Base-by-base conservation (phyloP, 64 coral and sea anemone genomes). In the Stylophora pistillata region DNA sequence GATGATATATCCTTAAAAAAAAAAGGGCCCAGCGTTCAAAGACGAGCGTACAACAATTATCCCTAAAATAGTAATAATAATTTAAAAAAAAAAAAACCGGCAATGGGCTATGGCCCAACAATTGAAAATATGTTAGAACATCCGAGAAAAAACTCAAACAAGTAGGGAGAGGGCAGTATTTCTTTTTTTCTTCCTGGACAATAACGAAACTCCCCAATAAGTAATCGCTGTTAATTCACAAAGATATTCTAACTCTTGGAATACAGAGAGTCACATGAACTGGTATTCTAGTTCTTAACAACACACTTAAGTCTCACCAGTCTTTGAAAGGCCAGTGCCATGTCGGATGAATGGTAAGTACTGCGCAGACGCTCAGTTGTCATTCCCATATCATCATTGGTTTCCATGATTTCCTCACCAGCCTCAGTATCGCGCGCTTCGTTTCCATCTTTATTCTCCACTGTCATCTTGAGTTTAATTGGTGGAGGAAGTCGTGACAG, bases 311-410 rank as follows among this genome's bases (percentile, higher is more conserved):
- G 52, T 31, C 28, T 15, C 75, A 93, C 91, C 91, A 88, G 76
- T 29, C 26, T 86, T 27, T 88, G 66, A 74, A 74, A 73, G 18
- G 87, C 56, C 55, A 82, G 23, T 25, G 66, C 63, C 20, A 87
- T 56, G 11, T 93, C 77, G 32, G 76, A 66, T 6, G 91, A 81
- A 28, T 93, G 85, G 55, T 68, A 93, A 55, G 91, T 82, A 78
- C 85, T 93, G 47, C 18, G 91, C 60, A 87, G 32, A 25, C 77
- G 65, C 69, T 93, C 77, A 68, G 85, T 64, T 60, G 21, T 72
- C 29, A 21, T 81, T 53, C 63, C 85, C 65, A 3, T 30, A 65
- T 53, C 55, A n/a, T 88, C 58, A 68, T 37, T 47, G 63, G 37
- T 80, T 63, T 81, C 76, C 34, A 56, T 61, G n/a, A 3, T 37